Conservation (phyloP, 2,113 vertebrate species). For the Lophotis ruficrista region DNA sequence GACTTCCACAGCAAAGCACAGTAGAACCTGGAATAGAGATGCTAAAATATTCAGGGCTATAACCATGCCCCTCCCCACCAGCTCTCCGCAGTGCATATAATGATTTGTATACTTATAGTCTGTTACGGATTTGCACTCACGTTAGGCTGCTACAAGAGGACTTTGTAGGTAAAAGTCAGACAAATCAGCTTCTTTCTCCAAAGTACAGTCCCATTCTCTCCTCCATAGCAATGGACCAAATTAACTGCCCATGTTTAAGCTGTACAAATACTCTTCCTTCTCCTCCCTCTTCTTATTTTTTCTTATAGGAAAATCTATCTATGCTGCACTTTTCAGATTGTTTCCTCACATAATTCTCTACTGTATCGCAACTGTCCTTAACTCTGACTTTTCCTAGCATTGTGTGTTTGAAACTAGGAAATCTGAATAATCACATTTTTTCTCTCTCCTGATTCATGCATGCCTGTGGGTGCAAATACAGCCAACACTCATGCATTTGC, state of each 20-base stretch:
- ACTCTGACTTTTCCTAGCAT: background rate
- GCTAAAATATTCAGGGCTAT: background rate
- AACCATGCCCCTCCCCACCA: background rate
- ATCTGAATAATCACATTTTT: background rate
- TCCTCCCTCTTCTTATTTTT: background rate
- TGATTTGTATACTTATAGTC: background rate
- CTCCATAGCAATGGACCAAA: background rate
- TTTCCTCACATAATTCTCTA: background rate
- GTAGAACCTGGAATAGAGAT: background rate
- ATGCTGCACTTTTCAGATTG: background rate
- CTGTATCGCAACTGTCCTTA: background rate
- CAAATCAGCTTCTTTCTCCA: background rate
- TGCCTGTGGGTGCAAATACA: background rate
- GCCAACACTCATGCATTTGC: background rate
- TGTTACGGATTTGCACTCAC: background rate
- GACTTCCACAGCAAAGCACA: background rate
- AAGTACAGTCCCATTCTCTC: background rate
- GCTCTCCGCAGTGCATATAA: background rate
- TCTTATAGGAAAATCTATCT: background rate
- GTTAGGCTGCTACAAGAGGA: background rate
- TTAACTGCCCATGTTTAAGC: background rate
- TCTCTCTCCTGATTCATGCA: background rate
- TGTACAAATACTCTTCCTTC: background rate
- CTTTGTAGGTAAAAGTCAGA: background rate
- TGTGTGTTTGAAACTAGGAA: background rate